These are phyloP conservation scores for Lithophane socia DNA, from an alignment of 2,888 invertebrate genomes.

Conservation along the genomic window DNA sequence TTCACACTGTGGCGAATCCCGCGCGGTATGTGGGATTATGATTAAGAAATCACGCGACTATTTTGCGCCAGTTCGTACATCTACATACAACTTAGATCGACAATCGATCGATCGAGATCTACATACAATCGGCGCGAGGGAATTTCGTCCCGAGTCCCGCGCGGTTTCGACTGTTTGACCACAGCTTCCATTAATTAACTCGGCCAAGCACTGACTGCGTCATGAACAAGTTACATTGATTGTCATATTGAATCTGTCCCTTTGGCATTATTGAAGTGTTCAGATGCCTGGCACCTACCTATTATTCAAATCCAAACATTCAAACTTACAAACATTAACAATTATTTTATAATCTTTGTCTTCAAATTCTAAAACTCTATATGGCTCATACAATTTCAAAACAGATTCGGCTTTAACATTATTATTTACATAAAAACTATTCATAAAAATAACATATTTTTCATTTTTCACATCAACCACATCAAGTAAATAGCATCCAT, in stretches of 20 bases:
- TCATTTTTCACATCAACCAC: conserved; percentile 72
- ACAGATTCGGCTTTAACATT: conserved; percentile 70
- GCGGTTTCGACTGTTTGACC: not conserved
- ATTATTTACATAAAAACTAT: conserved; percentile 74
- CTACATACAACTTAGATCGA: too few relatives aligned
- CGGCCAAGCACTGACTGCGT: not conserved
- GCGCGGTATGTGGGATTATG: not conserved
- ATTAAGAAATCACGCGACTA: not conserved
- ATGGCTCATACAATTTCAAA: conserved; percentile 83
- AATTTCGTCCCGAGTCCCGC: not conserved
- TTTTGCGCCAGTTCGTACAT: not conserved
- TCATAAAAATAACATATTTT: conserved; percentile 78
- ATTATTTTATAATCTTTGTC: conserved; percentile 73
- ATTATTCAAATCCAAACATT: conserved; percentile 69
- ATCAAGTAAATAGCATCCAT: conserved; percentile 80
- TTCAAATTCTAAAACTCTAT: conserved; percentile 71
- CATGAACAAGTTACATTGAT: not conserved
- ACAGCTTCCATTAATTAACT: not conserved
- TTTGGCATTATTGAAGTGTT: not conserved
- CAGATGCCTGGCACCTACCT: not conserved
- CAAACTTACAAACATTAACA: conserved; percentile 85
- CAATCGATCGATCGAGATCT: too few relatives aligned
- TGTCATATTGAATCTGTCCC: not conserved
- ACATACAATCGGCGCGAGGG: not conserved
- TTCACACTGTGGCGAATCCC: too few relatives aligned